Conservation (phyloP, 2,113 vertebrate species). For the Trematocara nigrifrons region DNA sequence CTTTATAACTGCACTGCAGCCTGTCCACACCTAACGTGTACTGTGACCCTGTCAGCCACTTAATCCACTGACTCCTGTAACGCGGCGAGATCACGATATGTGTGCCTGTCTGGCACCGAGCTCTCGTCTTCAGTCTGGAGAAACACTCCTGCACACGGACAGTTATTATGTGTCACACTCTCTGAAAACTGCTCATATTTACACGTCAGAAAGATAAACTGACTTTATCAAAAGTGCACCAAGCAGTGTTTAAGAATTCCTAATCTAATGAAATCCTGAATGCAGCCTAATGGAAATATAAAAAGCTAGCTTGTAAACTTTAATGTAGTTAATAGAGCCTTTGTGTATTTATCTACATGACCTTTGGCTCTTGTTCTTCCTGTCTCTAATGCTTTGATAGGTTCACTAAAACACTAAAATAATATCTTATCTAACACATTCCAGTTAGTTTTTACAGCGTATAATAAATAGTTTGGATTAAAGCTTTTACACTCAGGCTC, state of each 20-base stretch:
- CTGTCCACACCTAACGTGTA: conserved; percentile 29
- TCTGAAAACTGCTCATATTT: not conserved
- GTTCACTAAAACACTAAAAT: not conserved
- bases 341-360: conserved; percentile 14
- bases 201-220: not conserved
- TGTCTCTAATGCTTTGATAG: not conserved
- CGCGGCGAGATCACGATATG: not conserved
- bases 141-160: not conserved
- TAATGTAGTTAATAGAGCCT: not conserved
- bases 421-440: conserved; percentile 11
- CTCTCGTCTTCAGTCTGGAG: conserved; percentile 15
- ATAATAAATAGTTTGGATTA: not conserved
- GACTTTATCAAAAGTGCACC: not conserved
- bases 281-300: not conserved
- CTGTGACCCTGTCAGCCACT: conserved; percentile 30
- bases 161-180: not conserved
- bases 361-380: conserved; percentile 9
- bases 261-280: not conserved
- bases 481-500: not conserved
- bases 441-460: not conserved
- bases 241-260: not conserved
- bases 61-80: conserved; percentile 32
- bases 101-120: conserved; percentile 1
- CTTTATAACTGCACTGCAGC: not conserved
- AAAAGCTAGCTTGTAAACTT: not conserved